Evolutionary conservation across 2,888 invertebrate genomes (phyloP).

Genomic region (Altica lythri): DNA sequence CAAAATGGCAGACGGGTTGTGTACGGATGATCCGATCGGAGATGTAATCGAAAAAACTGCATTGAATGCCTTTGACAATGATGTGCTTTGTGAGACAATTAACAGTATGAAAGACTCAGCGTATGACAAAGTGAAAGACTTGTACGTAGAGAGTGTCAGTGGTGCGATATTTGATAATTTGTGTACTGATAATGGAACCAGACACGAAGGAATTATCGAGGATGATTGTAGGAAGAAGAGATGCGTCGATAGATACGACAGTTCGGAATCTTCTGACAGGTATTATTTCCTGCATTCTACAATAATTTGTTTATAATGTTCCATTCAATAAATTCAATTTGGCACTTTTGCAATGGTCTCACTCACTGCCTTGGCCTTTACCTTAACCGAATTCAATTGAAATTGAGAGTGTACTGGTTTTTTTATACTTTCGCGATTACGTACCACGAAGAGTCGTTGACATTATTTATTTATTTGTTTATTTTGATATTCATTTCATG

Average conservation of each 20-base stretch:
- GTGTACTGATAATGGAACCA: constrained; percentile 35
- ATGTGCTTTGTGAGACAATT: constrained; percentile 48
- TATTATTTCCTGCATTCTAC: constrained; percentile 52
- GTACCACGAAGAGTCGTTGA: constrained; percentile 48
- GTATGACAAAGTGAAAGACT: constrained; percentile 62
- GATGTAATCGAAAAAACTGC: constrained; percentile 63
- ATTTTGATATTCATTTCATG: constrained; percentile 34
- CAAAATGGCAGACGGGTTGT: constrained; percentile 84
- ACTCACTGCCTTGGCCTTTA: constrained; percentile 57
- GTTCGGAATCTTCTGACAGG: constrained; percentile 94
- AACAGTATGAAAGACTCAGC: constrained; percentile 61
- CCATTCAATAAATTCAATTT: constrained; percentile 33
- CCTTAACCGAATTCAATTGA: constrained; percentile 55
- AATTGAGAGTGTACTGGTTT: constrained; percentile 54
- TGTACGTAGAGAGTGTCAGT: constrained; percentile 53
- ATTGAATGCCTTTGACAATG: constrained; percentile 62
- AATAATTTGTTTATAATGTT: constrained; percentile 23
- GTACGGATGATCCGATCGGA: constrained; percentile 66
- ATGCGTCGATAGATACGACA: constrained; percentile 90
- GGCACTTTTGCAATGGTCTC: constrained; percentile 37
- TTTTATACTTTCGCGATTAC: constrained; percentile 48
- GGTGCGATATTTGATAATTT: constrained; percentile 53
- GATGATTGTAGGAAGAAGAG: constrained; percentile 76
- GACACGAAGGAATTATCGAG: constrained; percentile 51
- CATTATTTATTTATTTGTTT: constrained; percentile 36